Base-by-base conservation (phyloP, 2,888 invertebrate genomes). In the Idaea straminata region DNA sequence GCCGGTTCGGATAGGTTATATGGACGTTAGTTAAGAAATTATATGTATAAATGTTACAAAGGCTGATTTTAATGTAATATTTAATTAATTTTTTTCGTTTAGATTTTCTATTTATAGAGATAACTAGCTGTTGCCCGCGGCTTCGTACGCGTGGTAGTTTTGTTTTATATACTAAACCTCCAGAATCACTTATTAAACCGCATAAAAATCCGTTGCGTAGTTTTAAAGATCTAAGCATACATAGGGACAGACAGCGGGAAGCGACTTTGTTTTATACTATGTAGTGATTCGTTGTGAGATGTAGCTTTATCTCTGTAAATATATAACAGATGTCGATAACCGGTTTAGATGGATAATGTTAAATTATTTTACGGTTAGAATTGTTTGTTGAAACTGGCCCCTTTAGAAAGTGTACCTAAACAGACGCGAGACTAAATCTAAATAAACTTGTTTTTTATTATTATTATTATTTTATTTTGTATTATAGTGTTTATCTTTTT, bases 51-150 rank as follows among this genome's bases (percentile, higher is more conserved):
- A 70, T 79, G 80, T 79, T 83, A 77, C 80, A 84, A 91, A 91
- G 89, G 88, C 89, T 90, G 89, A 89, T 86, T 86, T 86, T 84
- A 83, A 81, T 76, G 78, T 79, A 81, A 83, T 82, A 79, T 83
- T 82, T 80, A 80, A 77, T 78, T 76, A 71, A 76, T 78, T 79
- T 73, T 73, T 74, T 74, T 73, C 72, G 73, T 75, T 73, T 72
- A 69, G 72, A 73, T 69, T 70, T 61, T 73, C 69, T 75, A 74
- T 72, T 74, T 74, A 73, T 68, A 61, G 59, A 61, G 57, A 13
- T 66, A 63, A 64, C 25, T 25, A 25, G 25, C 25, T 25, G 25
- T 25, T 25, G 25, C 25, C 25, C 25, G 25, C 25, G 25, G 3
- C 25, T 25, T 25, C 25, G 25, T 25, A 25, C 25, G 25, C 25